A percentile compares a stretch with the other conserved stretches of the same genome.
Conservation (phyloP, 2,888 invertebrate species). For the Apoderus coryli region DNA sequence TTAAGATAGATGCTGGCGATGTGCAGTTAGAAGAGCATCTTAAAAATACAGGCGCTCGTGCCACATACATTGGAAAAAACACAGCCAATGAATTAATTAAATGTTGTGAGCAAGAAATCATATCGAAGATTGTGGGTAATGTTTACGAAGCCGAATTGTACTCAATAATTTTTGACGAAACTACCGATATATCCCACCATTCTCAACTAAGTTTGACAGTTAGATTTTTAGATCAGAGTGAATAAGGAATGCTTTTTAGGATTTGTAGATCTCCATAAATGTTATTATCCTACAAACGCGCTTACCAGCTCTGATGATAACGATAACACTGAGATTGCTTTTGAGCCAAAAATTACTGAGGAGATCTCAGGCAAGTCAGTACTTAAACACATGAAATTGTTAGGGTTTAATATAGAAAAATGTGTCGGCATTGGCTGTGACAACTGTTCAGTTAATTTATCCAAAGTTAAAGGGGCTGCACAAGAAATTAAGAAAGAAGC, state of each 20-base stretch:
- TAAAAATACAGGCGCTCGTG: slow-evolving; percentile 6
- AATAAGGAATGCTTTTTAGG: slow-evolving; percentile 3
- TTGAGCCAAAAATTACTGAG: slow-evolving; percentile 7
- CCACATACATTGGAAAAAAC: slow-evolving; percentile 11
- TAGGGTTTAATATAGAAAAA: slow-evolving; percentile 5
- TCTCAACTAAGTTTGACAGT: slow-evolving; percentile 3
- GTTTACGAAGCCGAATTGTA: slow-evolving; percentile 1
- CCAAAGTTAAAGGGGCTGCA: slow-evolving; percentile 7
- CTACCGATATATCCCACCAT: slow-evolving; percentile 3
- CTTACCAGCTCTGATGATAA: too few species aligned
- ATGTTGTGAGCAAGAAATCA: too few species aligned
- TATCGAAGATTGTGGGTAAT: too few species aligned
- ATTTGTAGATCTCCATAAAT: slow-evolving; percentile 5
- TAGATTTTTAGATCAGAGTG: background rate
- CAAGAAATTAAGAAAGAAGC: slow-evolving; percentile 6
- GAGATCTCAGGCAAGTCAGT: slow-evolving; percentile 5
- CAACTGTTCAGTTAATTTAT: slow-evolving; percentile 5
- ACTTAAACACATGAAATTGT: background rate
- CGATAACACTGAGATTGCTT: background rate
- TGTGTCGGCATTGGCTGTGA: slow-evolving; percentile 8
- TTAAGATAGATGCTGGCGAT: slow-evolving; percentile 9
- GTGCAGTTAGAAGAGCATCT: slow-evolving; percentile 9
- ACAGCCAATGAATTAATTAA: slow-evolving; percentile 8
- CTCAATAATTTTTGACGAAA: slow-evolving; percentile 3
- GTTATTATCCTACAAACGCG: background rate